A percentile compares a stretch with the other conserved stretches of the same genome.
Conservation (phyloP, 2,113 vertebrate species). For the Notarius lentiginosus region DNA sequence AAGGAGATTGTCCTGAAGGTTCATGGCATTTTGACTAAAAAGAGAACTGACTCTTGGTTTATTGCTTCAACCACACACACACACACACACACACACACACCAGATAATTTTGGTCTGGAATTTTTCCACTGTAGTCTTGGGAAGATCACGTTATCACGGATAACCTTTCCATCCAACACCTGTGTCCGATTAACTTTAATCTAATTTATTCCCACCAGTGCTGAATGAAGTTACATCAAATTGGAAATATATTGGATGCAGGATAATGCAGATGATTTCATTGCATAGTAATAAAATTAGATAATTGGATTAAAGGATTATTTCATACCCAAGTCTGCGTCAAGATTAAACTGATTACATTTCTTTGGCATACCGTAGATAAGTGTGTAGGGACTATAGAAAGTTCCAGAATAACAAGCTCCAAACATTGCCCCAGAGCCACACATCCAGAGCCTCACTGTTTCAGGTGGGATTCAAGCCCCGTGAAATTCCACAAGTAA, state of each 20-base stretch:
- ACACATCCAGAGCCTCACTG: not conserved
- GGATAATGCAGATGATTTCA: not conserved
- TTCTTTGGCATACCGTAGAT: not conserved
- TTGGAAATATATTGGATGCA: not conserved
- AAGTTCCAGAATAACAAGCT: not conserved
- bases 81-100: not conserved
- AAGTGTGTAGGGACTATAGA: not conserved
- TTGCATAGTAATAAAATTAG: not conserved
- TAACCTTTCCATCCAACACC: not conserved
- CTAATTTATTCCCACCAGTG: not conserved
- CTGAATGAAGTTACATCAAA: not conserved
- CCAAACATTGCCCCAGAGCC: not conserved
- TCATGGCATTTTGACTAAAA: no score
- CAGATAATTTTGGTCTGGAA: not conserved
- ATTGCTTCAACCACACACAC: not conserved
- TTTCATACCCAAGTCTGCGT: not conserved
- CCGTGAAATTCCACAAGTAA: not conserved
- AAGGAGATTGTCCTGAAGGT: no score
- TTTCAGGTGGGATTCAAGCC: not conserved
- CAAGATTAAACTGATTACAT: not conserved
- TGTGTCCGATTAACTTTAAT: not conserved
- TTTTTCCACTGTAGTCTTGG: not conserved
- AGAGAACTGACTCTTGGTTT: no score
- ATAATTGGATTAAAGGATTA: not conserved
- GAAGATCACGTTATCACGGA: not conserved